phyloP scores from a whole-genome alignment of 1,140 invertebrate genomes.

The Lepidotrigona ventralis region DNA sequence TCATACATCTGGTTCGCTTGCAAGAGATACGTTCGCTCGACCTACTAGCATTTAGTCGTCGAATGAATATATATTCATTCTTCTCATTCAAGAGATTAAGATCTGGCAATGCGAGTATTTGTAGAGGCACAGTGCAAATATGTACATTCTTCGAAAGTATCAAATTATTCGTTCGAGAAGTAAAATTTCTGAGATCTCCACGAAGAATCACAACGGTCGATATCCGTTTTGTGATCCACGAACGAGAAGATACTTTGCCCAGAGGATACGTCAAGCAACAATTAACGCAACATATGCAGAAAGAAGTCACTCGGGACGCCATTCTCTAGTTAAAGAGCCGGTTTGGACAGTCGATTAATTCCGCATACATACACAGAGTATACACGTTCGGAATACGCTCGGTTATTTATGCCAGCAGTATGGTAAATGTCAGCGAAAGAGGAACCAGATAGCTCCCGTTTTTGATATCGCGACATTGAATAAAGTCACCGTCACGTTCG shows the following conservation, averaged over 20 bases:
- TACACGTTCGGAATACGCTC: no score
- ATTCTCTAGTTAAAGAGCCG: neutral
- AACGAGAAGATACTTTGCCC: neutral
- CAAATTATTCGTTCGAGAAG: neutral
- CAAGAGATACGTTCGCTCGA: no score
- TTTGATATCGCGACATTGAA: neutral
- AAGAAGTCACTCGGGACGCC: neutral
- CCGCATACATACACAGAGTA: no score
- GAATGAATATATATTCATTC: no score
- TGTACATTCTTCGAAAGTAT: no score
- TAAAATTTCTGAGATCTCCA: neutral
- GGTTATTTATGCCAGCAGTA: neutral
- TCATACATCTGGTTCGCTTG: no score
- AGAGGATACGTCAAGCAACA: neutral
- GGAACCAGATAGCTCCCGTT: neutral
- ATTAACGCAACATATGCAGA: neutral
- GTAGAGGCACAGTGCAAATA: neutral
- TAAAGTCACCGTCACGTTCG: neutral
- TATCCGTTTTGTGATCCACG: neutral
- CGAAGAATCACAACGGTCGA: neutral
- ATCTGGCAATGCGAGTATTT: neutral
- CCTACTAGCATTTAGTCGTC: no score
- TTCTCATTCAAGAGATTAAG: neutral
- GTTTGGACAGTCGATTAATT: neutral
- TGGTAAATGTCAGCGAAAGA: slow-evolving; percentile 20